These are phyloP conservation scores for Pachymerium ferrugineum DNA, from an alignment of 2,888 invertebrate species.

Conservation along the genomic window DNA sequence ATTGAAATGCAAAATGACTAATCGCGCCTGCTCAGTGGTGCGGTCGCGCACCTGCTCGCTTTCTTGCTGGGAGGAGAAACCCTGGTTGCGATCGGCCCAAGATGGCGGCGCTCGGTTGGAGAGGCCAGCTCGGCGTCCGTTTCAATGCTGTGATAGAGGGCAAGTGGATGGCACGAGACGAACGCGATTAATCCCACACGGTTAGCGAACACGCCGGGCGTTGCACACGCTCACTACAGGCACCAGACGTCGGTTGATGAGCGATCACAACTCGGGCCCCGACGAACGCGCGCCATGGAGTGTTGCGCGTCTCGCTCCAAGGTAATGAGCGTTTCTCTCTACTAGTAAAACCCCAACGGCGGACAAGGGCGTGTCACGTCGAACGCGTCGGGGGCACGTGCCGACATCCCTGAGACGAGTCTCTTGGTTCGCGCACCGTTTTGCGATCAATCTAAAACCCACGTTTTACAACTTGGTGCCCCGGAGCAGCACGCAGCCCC, in stretches of 20 bases:
- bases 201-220: background rate
- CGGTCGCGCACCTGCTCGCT: constrained; percentile 33
- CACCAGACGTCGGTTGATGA: background rate
- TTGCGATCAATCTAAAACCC: background rate
- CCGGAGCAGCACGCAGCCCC: background rate
- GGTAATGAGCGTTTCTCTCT: constrained; percentile 5
- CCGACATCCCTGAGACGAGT: no score
- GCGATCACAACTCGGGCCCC: no score
- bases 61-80: constrained; percentile 23
- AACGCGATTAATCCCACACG: no score
- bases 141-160: background rate
- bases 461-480: background rate
- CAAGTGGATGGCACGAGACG: background rate
- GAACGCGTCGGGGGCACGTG: background rate
- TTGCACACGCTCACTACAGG: background rate
- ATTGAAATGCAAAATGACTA: constrained; percentile 35
- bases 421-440: constrained; percentile 16
- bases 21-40: constrained; percentile 34
- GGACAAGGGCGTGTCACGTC: background rate
- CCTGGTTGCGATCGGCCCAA: constrained; percentile 29
- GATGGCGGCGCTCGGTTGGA: constrained; percentile 30
- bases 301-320: constrained; percentile 28
- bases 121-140: background rate
- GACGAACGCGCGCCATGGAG: constrained; percentile 12
- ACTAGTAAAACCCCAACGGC: background rate